These are phyloP conservation scores for Wiebesia pumilae DNA, from an alignment of 1,140 invertebrate genomes.

Conservation along the genomic window DNA sequence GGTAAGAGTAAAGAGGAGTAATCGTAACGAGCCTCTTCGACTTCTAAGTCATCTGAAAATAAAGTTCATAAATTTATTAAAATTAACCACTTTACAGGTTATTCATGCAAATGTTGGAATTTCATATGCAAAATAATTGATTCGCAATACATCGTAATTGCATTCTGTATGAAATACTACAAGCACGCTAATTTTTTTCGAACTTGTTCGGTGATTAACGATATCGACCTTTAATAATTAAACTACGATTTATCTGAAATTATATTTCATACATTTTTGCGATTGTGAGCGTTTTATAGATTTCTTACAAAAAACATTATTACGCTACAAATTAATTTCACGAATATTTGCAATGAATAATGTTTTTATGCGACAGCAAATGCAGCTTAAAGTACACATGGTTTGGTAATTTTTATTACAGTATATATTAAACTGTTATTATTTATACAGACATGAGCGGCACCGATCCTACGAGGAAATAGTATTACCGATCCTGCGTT, in stretches of 20 bases:
- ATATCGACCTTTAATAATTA: neutral
- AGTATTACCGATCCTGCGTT: neutral
- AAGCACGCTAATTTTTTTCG: neutral
- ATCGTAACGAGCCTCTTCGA: neutral
- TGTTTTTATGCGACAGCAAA: neutral
- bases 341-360: neutral
- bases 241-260: neutral
- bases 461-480: neutral
- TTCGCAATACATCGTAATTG: neutral
- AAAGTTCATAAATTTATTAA: neutral
- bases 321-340: neutral
- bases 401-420: neutral
- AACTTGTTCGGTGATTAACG: neutral
- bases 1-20: neutral
- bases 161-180: neutral
- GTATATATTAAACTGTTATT: neutral
- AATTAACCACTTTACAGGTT: neutral
- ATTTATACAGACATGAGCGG: neutral
- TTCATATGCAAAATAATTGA: neutral
- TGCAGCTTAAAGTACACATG: neutral
- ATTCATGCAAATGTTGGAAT: too few relatives aligned
- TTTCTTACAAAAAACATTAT: neutral
- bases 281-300: neutral
- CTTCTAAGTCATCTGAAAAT: constrained; percentile 21
- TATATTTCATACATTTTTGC: neutral